Percentiles rank a stretch among this genome's conserved stretches.
Evolutionary conservation across 1,140 invertebrate genomes (phyloP).

Genomic region (Oedothorax gibbosus): DNA sequence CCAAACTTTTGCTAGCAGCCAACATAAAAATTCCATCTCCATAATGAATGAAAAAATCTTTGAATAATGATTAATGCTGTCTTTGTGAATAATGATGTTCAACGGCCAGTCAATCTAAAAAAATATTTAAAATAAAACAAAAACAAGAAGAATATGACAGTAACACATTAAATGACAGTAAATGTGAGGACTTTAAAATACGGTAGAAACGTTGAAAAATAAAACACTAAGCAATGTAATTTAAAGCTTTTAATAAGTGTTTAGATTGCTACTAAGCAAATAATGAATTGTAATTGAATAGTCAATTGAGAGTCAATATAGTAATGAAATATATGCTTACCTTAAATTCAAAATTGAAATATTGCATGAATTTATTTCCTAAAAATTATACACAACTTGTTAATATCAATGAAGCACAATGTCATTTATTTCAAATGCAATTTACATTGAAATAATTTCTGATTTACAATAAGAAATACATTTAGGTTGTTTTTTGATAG

Average conservation of each 20-base stretch:
- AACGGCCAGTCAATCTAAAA: conserved; percentile 47
- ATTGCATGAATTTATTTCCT: conserved; percentile 35
- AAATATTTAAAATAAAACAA: neutral
- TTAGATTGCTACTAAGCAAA: neutral
- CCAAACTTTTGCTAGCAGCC: conserved; percentile 45
- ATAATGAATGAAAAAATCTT: conserved; percentile 24
- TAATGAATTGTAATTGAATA: neutral
- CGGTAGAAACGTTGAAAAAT: too few species aligned
- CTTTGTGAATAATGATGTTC: conserved; percentile 43
- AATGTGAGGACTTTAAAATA: too few species aligned
- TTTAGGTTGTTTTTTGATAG: neutral
- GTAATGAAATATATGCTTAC: conserved; percentile 6
- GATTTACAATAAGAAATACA: neutral
- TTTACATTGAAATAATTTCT: neutral
- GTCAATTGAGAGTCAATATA: neutral
- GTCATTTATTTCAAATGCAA: neutral
- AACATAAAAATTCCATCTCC: conserved; percentile 50
- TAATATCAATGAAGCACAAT: neutral
- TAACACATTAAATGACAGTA: too few species aligned
- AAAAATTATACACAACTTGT: neutral
- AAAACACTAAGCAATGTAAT: neutral
- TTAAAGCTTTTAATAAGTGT: neutral
- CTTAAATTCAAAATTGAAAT: conserved; percentile 34
- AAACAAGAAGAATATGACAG: too few species aligned
- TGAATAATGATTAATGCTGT: conserved; percentile 29